Base-by-base conservation (phyloP, 2,888 invertebrate genomes). In the Lasioglossum vierecki region DNA sequence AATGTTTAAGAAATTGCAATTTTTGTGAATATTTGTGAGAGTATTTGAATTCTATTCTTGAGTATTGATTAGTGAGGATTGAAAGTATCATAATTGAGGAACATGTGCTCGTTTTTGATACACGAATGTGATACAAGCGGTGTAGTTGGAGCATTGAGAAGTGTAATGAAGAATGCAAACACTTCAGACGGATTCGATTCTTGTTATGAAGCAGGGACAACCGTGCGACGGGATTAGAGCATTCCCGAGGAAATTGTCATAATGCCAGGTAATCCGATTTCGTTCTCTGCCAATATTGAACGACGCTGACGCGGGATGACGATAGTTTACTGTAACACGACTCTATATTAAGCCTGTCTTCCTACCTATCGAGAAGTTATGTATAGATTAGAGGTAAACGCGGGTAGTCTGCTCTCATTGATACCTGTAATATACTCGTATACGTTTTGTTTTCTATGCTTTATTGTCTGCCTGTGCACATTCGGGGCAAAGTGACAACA, bases 261-360 rank as follows among this genome's bases (percentile, higher is more conserved):
- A 84, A 83, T 83, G 63, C 83, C 30, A 79, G 46, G 41, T 85
- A 83, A 85, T 85, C 84, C 83, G 84, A 83, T 85, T 85, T 83
- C 73, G 49, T 82, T 85, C 72, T 68, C 41, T 73, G 76, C 76
- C 82, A 83, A 85, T 83, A 83, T 76, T 79, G 84, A 78, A 78
- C 79, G 68, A 49, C 22, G 71, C 53, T 39, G 39, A 66, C 41
- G 22, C 18, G 74, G 77, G 30, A 72, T 73, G 60, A 60, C 35
- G 35, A 57, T 68, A 66, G 74, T 79, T 79, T 60, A 73, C 57
- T 30, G 76, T 66, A 72, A 82, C 78, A 68, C 44, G 72, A 83
- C 57, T 76, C 57, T 39, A 35, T 79, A 82, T 79, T 82, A 74
- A 79, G 66, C 35, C 26, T 53, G 79, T 57, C 66, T 68, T 53